Percentiles rank a stretch among this genome's conserved stretches.
Evolutionary conservation across 2,888 invertebrate species (phyloP).

Genomic region (Elmis aenea): DNA sequence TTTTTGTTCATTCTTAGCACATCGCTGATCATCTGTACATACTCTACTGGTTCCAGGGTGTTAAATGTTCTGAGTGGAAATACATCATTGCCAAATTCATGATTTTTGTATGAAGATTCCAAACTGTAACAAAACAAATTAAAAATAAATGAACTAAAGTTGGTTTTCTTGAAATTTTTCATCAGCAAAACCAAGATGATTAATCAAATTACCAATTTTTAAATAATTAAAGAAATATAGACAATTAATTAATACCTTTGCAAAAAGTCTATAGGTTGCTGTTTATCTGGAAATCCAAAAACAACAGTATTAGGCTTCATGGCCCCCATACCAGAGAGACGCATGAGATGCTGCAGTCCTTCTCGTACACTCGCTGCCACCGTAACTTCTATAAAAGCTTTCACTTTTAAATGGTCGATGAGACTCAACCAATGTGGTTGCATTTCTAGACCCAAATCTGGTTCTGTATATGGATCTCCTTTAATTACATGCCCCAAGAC

Average conservation of each 20-base stretch:
- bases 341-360: slow-evolving; percentile 87
- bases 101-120: slow-evolving; percentile 57
- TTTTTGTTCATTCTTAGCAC: slow-evolving; percentile 91
- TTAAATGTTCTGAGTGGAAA: no score
- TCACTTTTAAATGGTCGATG: slow-evolving; percentile 92
- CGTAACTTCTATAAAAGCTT: slow-evolving; percentile 95
- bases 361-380: slow-evolving; percentile 78
- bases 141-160: no score
- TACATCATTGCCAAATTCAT: slow-evolving; percentile 51
- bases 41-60: slow-evolving; percentile 52
- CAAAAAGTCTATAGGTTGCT: slow-evolving; percentile 73
- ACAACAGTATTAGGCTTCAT: slow-evolving; percentile 99
- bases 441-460: slow-evolving; percentile 71
- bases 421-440: slow-evolving; percentile 87
- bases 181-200: no score
- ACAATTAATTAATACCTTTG: no score
- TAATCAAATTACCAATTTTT: background rate
- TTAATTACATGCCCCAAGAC: slow-evolving; percentile 82
- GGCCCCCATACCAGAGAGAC: slow-evolving; percentile 92
- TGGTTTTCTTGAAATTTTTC: no score
- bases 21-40: slow-evolving; percentile 81
- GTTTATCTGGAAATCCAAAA: slow-evolving; percentile 85
- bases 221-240: no score
- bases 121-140: slow-evolving; percentile 43
- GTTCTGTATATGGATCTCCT: slow-evolving; percentile 51